These are phyloP conservation scores for Meghimatium bilineatum DNA, from an alignment of 2,888 invertebrate species.

Conservation along the genomic window DNA sequence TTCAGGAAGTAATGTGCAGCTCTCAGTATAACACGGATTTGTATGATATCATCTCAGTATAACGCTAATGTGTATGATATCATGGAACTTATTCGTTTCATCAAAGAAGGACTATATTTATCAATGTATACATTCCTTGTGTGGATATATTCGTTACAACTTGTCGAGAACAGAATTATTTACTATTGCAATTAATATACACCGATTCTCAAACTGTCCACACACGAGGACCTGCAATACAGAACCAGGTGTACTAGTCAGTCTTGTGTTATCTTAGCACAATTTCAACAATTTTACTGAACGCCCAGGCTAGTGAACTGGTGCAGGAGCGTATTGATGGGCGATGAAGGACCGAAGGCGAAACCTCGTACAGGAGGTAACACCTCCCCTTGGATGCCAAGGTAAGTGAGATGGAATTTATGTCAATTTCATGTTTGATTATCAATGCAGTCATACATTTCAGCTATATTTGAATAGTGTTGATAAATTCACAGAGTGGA, in stretches of 20 bases:
- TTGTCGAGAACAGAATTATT: not conserved
- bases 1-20: too few relatives aligned
- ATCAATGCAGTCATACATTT: too few relatives aligned
- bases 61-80: not conserved
- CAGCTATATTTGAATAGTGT: too few relatives aligned
- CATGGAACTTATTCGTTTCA: not conserved
- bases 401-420: not conserved
- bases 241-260: not conserved
- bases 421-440: not conserved
- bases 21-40: not conserved
- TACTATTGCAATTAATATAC: not conserved
- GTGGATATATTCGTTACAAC: not conserved
- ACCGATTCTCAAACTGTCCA: not conserved
- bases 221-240: not conserved
- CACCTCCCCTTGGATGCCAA: constrained; percentile 21
- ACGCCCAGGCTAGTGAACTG: constrained; percentile 22
- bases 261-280: not conserved
- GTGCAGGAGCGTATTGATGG: constrained; percentile 31
- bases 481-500: too few relatives aligned
- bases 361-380: constrained; percentile 26
- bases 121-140: not conserved
- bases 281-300: not conserved
- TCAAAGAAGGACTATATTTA: too few relatives aligned
- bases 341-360: constrained; percentile 32
- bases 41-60: not conserved